phyloP scores from a whole-genome alignment of 2,888 invertebrate species.

The Drosophila multiciliata region DNA sequence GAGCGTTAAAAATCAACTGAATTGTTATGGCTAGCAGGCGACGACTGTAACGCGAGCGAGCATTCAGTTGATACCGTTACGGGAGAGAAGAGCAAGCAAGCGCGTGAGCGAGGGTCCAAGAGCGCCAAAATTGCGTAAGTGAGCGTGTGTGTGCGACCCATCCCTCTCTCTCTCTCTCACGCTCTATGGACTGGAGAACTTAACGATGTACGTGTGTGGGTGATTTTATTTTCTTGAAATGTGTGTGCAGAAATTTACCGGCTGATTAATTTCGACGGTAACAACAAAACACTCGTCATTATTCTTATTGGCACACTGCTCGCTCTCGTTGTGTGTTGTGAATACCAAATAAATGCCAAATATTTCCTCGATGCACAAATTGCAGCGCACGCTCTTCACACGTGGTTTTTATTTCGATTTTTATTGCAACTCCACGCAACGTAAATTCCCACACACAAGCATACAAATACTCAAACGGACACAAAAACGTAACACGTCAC shows the following conservation, averaged over 20 bases:
- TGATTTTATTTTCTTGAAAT: conserved; percentile 32
- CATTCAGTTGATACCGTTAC: conserved; percentile 66
- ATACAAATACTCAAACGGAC: conserved; percentile 36
- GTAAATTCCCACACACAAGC: conserved; percentile 64
- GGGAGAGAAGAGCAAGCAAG: conserved; percentile 25
- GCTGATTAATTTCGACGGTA: conserved; percentile 43
- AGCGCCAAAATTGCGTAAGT: conserved; percentile 53
- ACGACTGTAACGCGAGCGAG: conserved; percentile 49
- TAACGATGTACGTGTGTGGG: conserved; percentile 19
- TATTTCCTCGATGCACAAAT: conserved; percentile 26
- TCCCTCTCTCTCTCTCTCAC: conserved; percentile 11
- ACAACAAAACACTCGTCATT: conserved; percentile 3
- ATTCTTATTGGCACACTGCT: conserved; percentile 11
- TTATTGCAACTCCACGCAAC: conserved; percentile 74
- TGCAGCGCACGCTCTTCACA: conserved; percentile 53
- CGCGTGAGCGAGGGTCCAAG: conserved; percentile 7
- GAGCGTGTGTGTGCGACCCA: conserved; percentile 23
- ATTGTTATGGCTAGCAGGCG: conserved; percentile 38
- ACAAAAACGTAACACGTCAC: conserved; percentile 58
- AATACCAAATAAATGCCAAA: conserved; percentile 27
- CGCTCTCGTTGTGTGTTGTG: not conserved
- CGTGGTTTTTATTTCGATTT: conserved; percentile 55
- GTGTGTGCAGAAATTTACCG: conserved; percentile 39
- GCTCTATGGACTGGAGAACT: not conserved
- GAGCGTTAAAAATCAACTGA: conserved; percentile 67